Percentiles rank a stretch among this genome's conserved stretches.
These are phyloP conservation scores for Tineola bisselliella DNA, from an alignment of 2,888 invertebrate genomes.

Conservation along the genomic window DNA sequence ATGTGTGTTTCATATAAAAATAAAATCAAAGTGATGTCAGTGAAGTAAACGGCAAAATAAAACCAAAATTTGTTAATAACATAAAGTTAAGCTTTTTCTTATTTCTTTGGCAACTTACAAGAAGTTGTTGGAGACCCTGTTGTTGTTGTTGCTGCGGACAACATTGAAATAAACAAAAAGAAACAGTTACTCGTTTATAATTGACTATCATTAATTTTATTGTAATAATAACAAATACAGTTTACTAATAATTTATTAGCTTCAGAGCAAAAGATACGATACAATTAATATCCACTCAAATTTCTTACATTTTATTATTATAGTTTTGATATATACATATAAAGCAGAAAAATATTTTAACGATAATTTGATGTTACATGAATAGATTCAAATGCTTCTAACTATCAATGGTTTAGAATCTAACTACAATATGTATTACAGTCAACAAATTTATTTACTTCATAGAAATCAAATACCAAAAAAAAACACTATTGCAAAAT, in stretches of 20 bases:
- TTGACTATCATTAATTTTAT: too few relatives aligned
- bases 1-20: conserved; percentile 15
- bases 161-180: conserved; percentile 17
- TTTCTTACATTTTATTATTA: too few relatives aligned
- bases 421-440: neutral
- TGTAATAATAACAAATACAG: too few relatives aligned
- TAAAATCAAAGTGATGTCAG: conserved; percentile 17
- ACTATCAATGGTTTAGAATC: neutral
- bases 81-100: conserved; percentile 21
- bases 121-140: conserved; percentile 90
- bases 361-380: neutral
- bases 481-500: too few relatives aligned
- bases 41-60: conserved; percentile 16
- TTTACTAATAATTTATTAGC: too few relatives aligned
- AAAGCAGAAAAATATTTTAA: neutral
- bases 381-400: neutral
- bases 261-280: too few relatives aligned
- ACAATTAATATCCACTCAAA: too few relatives aligned
- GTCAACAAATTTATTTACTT: neutral
- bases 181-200: neutral
- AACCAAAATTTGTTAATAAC: conserved; percentile 42
- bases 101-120: conserved; percentile 74
- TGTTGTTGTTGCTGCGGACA: conserved; percentile 87
- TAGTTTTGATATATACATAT: too few relatives aligned
- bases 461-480: neutral